phyloP scores from a whole-genome alignment of 2,113 vertebrate species.

The Vimba vimba region DNA sequence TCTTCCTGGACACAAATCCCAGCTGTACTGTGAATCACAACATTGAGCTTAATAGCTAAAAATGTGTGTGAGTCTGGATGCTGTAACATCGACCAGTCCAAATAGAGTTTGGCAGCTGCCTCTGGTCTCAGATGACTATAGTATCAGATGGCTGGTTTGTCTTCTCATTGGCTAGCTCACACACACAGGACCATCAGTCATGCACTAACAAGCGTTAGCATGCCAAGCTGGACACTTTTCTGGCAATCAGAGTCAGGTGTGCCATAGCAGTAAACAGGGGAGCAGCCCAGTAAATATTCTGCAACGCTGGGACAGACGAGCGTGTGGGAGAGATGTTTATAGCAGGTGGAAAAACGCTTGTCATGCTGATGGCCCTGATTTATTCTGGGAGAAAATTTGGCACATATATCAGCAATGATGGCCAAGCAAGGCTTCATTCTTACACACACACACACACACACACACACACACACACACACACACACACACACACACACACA shows the following conservation, averaged over 20 bases:
- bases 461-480: too few relatives aligned
- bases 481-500: too few relatives aligned
- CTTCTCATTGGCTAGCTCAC: constrained; percentile 46
- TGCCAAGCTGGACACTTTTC: constrained; percentile 59
- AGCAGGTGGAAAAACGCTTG: constrained; percentile 92
- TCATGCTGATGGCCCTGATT: constrained; percentile 85
- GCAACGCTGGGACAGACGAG: constrained; percentile 66
- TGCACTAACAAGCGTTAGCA: constrained; percentile 73
- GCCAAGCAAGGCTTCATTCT: constrained; percentile 65
- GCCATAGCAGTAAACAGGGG: constrained; percentile 68
- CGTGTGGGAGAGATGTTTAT: constrained; percentile 80
- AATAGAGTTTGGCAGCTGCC: constrained; percentile 48
- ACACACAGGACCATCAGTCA: constrained; percentile 65
- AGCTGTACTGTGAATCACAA: constrained; percentile 57
- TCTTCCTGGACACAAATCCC: background rate
- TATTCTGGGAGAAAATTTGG: constrained; percentile 81
- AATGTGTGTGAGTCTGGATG: constrained; percentile 9
- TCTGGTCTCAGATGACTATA: constrained; percentile 26
- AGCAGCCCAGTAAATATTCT: constrained; percentile 77
- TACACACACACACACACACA: background rate
- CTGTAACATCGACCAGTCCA: constrained; percentile 31
- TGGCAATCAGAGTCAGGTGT: constrained; percentile 67
- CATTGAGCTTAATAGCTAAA: constrained; percentile 50
- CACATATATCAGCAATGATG: constrained; percentile 81
- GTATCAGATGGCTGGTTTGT: constrained; percentile 29